These are phyloP conservation scores for Meloidogyne exigua DNA, from an alignment of 1,140 invertebrate species.

Conservation along the genomic window DNA sequence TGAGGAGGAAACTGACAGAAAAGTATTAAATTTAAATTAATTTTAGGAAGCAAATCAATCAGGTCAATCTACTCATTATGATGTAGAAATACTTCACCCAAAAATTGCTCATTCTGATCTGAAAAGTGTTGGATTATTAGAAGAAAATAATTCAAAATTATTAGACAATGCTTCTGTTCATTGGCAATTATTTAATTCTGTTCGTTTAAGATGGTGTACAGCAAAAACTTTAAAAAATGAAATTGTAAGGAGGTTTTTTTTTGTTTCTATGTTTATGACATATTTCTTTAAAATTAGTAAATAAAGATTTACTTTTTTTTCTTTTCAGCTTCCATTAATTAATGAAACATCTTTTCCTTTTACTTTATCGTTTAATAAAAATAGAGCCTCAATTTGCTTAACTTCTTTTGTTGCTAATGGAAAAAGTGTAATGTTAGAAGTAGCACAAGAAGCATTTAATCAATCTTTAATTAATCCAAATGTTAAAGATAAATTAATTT, in stretches of 20 bases:
- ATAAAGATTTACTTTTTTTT: too few relatives aligned
- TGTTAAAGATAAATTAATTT: conserved; percentile 49
- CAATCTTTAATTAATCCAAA: conserved; percentile 28
- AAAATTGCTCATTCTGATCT: conserved; percentile 36
- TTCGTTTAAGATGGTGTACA: conserved; percentile 44
- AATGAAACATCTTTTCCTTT: conserved; percentile 36
- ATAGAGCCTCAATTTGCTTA: conserved; percentile 49
- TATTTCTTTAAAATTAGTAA: too few relatives aligned
- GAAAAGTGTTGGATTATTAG: conserved; percentile 26
- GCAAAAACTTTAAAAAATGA: conserved; percentile 45
- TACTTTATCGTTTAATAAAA: conserved; percentile 48
- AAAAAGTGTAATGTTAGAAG: conserved; percentile 51
- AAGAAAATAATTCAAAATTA: conserved; percentile 23
- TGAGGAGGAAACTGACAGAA: too few relatives aligned
- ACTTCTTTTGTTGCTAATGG: conserved; percentile 45
- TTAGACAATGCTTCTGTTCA: conserved; percentile 11
- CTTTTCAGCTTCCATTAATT: conserved; percentile 2
- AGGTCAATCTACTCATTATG: conserved; percentile 52
- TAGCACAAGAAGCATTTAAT: conserved; percentile 17
- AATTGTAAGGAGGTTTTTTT: conserved; percentile 18
- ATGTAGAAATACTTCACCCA: conserved; percentile 48
- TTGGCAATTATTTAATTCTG: conserved; percentile 27
- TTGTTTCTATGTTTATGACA: too few relatives aligned
- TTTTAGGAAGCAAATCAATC: conserved; percentile 47
- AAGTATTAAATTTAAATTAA: too few relatives aligned